Evolutionary conservation across 2,888 invertebrate species (phyloP).

Genomic region (Cheilosia soror): DNA sequence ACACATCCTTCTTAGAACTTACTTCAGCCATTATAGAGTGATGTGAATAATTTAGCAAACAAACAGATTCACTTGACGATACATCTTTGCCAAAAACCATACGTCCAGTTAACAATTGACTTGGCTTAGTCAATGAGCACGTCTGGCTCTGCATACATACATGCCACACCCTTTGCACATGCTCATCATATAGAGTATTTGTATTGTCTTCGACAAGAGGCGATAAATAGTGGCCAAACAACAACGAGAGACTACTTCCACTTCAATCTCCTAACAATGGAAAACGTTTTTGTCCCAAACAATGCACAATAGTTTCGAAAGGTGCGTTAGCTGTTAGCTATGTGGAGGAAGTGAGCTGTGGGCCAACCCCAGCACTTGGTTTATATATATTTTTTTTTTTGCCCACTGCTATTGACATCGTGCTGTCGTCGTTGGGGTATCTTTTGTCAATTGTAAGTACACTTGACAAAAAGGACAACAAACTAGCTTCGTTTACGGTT

Average conservation of each 20-base stretch:
- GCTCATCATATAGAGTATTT: slow-evolving; percentile 45
- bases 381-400: too few species aligned
- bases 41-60: slow-evolving; percentile 5
- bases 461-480: slow-evolving; percentile 72
- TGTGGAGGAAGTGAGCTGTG: neutral
- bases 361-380: neutral
- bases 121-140: slow-evolving; percentile 61
- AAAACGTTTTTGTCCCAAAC: slow-evolving; percentile 52
- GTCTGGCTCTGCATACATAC: slow-evolving; percentile 47
- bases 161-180: slow-evolving; percentile 22
- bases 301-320: slow-evolving; percentile 50
- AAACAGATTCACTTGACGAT: slow-evolving; percentile 42
- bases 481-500: slow-evolving; percentile 73
- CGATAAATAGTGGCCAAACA: slow-evolving; percentile 73
- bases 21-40: too few species aligned
- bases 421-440: neutral
- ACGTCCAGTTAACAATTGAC: slow-evolving; percentile 60
- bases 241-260: slow-evolving; percentile 47
- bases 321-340: slow-evolving; percentile 47
- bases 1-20: too few species aligned
- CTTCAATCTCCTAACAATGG: slow-evolving; percentile 52
- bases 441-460: slow-evolving; percentile 68
- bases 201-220: slow-evolving; percentile 69
- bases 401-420: neutral
- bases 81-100: slow-evolving; percentile 41